Base-by-base conservation (phyloP, 2,797 vertebrate species). In the Crypturellus tataupa region DNA sequence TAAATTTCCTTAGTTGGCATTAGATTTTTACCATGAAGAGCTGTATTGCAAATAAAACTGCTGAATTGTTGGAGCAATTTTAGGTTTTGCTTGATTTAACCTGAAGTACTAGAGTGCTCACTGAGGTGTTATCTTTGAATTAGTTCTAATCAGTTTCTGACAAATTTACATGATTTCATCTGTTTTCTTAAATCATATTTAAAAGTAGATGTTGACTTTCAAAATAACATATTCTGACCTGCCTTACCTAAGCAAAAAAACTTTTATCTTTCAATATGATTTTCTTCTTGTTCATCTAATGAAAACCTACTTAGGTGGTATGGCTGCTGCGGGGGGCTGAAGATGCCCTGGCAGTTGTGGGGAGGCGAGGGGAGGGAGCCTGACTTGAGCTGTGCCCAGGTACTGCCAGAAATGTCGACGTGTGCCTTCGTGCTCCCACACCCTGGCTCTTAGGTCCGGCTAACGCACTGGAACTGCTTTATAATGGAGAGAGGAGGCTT, bases 331-430 rank as follows among this genome's bases (percentile, higher is more conserved):
- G 47, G 47, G 69, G 8, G 58, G 17, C 68, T 90, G 80, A 70
- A 77, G 56, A 31, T 5, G 18, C 25, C 12, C n/a, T 49, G 42
- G 17, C 23, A 15, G 10, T 10, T 55, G 33, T 1, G 20, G 10
- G 37, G 25, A 3, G 9, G 12, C 4, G 19, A 7, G 33, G 19
- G 13, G 21, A 10, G 10, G 44, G 37, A 59, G 40, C 5, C 77
- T 35, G 17, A 35, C 9, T 9, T 31, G 33, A 20, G 9, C 47
- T 73, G 46, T 47, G 37, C 19, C 78, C 76, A 47, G 12, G 7
- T 21, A 4, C 29, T 88, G 42, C 49, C n/a, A 63, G 70, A 49
- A 94, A 18, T 9, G 4, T 12, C 51, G 2, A 0, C 0, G 0
- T 44, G 35, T 62, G 55, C 42, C 37, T 75, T 86, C 8, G 6